Base-by-base conservation (phyloP, 1,140 invertebrate species). In the Harlomillsia oculata region DNA sequence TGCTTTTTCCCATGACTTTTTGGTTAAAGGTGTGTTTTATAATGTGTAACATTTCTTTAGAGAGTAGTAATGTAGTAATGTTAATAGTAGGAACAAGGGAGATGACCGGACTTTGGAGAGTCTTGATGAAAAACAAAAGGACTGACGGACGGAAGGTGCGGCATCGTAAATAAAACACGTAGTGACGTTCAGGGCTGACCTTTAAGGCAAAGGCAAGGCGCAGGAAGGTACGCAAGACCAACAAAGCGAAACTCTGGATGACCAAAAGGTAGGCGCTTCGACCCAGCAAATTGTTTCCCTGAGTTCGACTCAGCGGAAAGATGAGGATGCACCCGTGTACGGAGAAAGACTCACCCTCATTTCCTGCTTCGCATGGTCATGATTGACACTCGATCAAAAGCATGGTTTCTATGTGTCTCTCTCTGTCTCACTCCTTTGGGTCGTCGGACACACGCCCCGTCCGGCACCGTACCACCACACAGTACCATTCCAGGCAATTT, bases 211-310 rank as follows among this genome's bases (percentile, higher is more conserved):
- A 37, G 48, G 55, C 36, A 50, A 50, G 45, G 46, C 55, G 37
- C 45, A 57, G 46, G 55, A 57, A 57, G 55, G 46, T 51, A 57
- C 55, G 55, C 55, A 50, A 45, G 23, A 30, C 29, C 48, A 51
- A 39, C 55, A 50, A 57, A 57, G 55, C 55, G 55, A 57, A 30
- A 57, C 55, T 57, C 32, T 21, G 26, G 44, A 48, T 46, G 44
- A 46, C 53, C 43, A 56, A 56, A n/a, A 56, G 20, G 23, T 25
- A 46, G 53, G 53, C 53, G 53, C 53, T 45, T 56, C 36, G 30
- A 44, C 39, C n/a, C 26, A 57, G 55, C 46, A 57, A 57, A 57
- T 57, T 57, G 55, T 57, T 57, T 57, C 55, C 55, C 53, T 48
- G 45, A 57, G 55, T 50, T 57, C 55, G 37, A 49, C 48, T 16